Evolutionary conservation across 2,113 vertebrate genomes (phyloP).

Genomic region (Chrysemys picta): DNA sequence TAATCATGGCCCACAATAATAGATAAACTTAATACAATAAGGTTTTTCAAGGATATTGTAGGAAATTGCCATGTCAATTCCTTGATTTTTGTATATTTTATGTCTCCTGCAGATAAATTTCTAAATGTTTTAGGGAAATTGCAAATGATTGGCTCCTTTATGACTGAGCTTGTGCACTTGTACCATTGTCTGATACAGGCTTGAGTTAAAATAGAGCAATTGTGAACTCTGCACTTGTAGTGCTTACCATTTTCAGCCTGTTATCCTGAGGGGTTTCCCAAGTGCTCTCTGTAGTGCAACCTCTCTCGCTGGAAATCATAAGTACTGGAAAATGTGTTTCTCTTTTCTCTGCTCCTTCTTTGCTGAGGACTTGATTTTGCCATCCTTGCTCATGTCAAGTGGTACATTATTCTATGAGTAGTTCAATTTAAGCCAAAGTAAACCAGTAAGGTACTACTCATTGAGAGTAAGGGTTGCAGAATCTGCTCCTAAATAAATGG

Average conservation of each 20-base stretch:
- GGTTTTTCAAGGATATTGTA: background rate
- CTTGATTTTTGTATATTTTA: background rate
- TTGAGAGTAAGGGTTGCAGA: accelerated
- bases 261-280: background rate
- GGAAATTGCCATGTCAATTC: background rate
- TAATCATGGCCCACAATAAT: background rate
- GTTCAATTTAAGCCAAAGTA: background rate
- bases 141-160: background rate
- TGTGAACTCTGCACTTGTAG: background rate
- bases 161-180: background rate
- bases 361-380: background rate
- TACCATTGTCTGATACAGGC: background rate
- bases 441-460: background rate
- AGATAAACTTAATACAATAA: background rate
- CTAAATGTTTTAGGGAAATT: background rate
- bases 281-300: background rate
- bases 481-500: background rate
- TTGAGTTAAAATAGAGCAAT: background rate
- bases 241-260: background rate
- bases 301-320: background rate
- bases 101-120: background rate
- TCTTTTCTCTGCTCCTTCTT: background rate
- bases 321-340: background rate
- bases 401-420: background rate
- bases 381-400: background rate